These are phyloP conservation scores for Mythimna impura DNA, from an alignment of 2,888 invertebrate species.

Conservation along the genomic window DNA sequence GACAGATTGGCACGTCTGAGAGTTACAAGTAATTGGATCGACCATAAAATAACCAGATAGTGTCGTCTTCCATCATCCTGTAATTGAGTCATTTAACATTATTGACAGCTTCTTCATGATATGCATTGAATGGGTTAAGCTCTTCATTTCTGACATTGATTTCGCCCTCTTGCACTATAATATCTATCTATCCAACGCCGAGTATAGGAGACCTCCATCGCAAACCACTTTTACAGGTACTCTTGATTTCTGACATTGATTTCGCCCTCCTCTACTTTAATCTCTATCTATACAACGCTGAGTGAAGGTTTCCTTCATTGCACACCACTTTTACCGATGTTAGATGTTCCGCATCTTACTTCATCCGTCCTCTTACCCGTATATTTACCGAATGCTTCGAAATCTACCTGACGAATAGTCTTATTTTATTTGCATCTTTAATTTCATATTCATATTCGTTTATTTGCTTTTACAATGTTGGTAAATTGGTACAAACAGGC, in stretches of 20 bases:
- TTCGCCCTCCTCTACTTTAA: too few relatives aligned
- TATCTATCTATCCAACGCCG: too few relatives aligned
- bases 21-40: constrained; percentile 29
- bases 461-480: too few relatives aligned
- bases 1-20: constrained; percentile 26
- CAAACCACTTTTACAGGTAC: too few relatives aligned
- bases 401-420: too few relatives aligned
- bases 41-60: constrained; percentile 11
- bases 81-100: constrained; percentile 10
- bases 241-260: too few relatives aligned
- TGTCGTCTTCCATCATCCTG: constrained; percentile 9
- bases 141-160: background rate
- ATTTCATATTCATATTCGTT: too few relatives aligned
- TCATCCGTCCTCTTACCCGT: background rate
- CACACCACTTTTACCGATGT: background rate
- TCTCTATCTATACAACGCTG: background rate
- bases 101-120: background rate
- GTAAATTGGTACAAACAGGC: too few relatives aligned
- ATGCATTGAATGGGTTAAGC: background rate
- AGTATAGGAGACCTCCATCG: too few relatives aligned
- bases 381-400: background rate
- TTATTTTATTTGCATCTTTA: too few relatives aligned
- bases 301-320: background rate
- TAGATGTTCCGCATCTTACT: background rate
- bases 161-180: too few relatives aligned